Conservation (phyloP, 2,113 vertebrate species). For the Sisor rabdophorus region DNA sequence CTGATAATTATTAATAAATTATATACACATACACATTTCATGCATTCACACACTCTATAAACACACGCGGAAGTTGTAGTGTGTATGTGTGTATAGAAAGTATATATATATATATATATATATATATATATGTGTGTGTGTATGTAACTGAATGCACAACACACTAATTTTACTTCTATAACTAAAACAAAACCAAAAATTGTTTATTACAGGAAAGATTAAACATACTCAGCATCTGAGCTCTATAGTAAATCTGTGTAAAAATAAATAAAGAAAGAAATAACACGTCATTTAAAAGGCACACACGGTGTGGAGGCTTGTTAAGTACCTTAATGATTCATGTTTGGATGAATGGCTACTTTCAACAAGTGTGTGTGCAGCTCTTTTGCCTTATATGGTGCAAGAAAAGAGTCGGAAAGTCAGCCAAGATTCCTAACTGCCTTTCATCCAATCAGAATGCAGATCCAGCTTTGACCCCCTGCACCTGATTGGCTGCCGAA, state of each 20-base stretch:
- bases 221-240: neutral
- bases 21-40: too few species aligned
- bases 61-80: too few species aligned
- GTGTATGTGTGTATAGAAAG: too few species aligned
- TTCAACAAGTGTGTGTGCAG: neutral
- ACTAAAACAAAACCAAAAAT: too few species aligned
- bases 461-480: slow-evolving; percentile 14
- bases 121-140: too few species aligned
- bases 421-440: slow-evolving; percentile 58
- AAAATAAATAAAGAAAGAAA: neutral
- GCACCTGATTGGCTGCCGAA: slow-evolving; percentile 23
- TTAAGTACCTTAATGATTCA: neutral
- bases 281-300: neutral
- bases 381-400: slow-evolving; percentile 68
- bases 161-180: too few species aligned
- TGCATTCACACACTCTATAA: too few species aligned
- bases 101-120: too few species aligned
- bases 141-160: too few species aligned
- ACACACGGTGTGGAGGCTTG: neutral
- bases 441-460: slow-evolving; percentile 16
- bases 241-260: neutral
- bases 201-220: too few species aligned
- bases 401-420: slow-evolving; percentile 2
- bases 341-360: neutral
- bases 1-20: too few species aligned